Base-by-base conservation (phyloP, 2,113 vertebrate genomes). In the Syngnathus scovelli region DNA sequence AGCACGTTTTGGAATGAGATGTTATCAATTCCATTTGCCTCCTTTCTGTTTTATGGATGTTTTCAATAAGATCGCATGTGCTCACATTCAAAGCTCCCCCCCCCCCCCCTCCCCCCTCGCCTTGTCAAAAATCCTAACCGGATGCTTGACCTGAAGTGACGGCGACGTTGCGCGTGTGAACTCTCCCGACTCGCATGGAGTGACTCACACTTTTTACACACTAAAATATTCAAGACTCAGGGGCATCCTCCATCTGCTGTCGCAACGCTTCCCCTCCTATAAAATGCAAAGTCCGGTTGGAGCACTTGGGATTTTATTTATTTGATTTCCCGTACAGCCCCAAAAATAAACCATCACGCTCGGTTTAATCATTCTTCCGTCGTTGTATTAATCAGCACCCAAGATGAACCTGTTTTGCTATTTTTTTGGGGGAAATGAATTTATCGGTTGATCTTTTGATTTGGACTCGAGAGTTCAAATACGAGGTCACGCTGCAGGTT, bases 401-500 rank as follows among this genome's bases (percentile, higher is more conserved):
- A 12, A 21, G 11, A 52, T n/a, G n/a, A 52, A 51, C 21, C 7
- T 56, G 54, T 56, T 56, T 56, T 27, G 48, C 13, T 49, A 18
- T 49, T 56, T 15, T 27, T 39, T 39, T 39, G 2, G 2, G 27
- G 27, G 27, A 27, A 1, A 27, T 27, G 27, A 27, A 27, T 39
- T 39, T 39, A 1, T 39, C 38, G 5, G 38, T 39, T 5, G 8
- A 7, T 39, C 8, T 39, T 39, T 39, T 39, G 5, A 7, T 39
- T 39, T 39, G 39, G 16, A 8, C 19, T 19, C 9, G 3, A 69
- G 21, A 83, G 79, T 71, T 78, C 77, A 41, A 73, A 81, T 81
- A 78, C 73, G 78, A 86, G 81, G 82, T 84, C 82, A 81, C 69
- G 54, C 72, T 67, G 61, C 68, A 75, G 82, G 78, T 69, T 73